Percentiles rank a stretch among this genome's conserved stretches.
Evolutionary conservation across 2,888 invertebrate species (phyloP).

Genomic region (Opisthograptis luteolata): DNA sequence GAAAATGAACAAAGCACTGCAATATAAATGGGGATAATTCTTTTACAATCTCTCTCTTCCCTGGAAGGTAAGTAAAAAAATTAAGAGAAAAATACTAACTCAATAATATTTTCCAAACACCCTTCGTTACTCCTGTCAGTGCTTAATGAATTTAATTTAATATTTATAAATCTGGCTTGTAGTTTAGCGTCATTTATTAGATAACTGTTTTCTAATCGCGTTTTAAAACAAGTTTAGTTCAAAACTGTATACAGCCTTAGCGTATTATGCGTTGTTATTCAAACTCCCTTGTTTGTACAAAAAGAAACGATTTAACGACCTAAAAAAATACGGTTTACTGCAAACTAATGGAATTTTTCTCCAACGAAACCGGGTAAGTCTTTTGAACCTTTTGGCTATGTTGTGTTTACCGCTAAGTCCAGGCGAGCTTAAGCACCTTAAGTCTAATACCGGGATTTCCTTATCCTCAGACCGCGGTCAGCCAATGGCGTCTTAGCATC

Average conservation of each 20-base stretch:
- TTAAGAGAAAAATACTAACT: no score
- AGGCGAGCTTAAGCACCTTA: conserved; percentile 57
- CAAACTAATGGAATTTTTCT: conserved; percentile 41
- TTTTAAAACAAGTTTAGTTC: not conserved
- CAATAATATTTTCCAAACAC: no score
- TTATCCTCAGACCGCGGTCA: conserved; percentile 66
- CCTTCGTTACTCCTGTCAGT: no score
- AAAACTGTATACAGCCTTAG: not conserved
- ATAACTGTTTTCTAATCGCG: not conserved
- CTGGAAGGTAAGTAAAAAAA: no score
- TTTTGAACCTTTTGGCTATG: conserved; percentile 49
- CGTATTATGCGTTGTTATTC: conserved; percentile 1
- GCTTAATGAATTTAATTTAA: no score
- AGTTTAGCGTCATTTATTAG: no score
- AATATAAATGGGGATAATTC: no score
- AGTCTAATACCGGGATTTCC: conserved; percentile 67
- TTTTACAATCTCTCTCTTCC: no score
- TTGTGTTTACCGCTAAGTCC: conserved; percentile 57
- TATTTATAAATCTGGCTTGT: no score
- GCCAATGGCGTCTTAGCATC: conserved; percentile 58
- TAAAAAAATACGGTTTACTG: conserved; percentile 32
- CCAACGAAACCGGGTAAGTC: conserved; percentile 42
- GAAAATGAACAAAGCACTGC: no score
- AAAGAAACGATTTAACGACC: conserved; percentile 14
- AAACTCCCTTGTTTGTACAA: conserved; percentile 11